phyloP scores from a whole-genome alignment of 2,888 invertebrate species.

The Pyrgus malvae region DNA sequence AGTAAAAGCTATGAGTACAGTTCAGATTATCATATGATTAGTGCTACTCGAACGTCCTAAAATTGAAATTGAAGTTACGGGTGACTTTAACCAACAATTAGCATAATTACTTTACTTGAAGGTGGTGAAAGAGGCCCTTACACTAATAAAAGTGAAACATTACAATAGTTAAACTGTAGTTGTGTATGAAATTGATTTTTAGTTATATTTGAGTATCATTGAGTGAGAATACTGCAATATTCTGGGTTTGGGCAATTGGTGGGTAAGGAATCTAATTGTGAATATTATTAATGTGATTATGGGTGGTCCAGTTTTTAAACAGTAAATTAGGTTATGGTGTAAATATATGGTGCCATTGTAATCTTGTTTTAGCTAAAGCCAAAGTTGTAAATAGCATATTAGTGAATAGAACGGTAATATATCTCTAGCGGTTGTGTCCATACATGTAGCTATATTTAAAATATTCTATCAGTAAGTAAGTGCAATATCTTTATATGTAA shows the following conservation, averaged over 20 bases:
- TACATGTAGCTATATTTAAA: conserved; percentile 25
- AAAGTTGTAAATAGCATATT: conserved; percentile 68
- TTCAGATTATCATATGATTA: too few species aligned
- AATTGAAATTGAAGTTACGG: too few species aligned
- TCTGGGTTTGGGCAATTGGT: background rate
- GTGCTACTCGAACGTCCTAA: too few species aligned
- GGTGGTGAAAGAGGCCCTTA: too few species aligned
- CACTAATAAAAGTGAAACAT: background rate
- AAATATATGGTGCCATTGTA: conserved; percentile 49
- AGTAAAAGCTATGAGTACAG: too few species aligned
- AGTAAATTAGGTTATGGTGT: conserved; percentile 37
- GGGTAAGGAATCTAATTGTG: background rate
- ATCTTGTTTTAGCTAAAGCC: conserved; percentile 65
- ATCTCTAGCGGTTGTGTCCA: conserved; percentile 57
- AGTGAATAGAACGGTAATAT: conserved; percentile 33
- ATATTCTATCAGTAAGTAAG: conserved; percentile 6
- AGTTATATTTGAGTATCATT: background rate
- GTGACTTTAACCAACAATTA: too few species aligned
- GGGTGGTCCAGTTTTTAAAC: conserved; percentile 24
- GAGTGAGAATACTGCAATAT: background rate
- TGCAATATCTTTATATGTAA: conserved; percentile 22
- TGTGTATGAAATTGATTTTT: background rate
- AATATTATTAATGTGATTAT: background rate
- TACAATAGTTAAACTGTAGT: background rate
- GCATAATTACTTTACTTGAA: too few species aligned